These are phyloP conservation scores for Achatina immaculata DNA, from an alignment of 1,140 invertebrate genomes.

Conservation along the genomic window DNA sequence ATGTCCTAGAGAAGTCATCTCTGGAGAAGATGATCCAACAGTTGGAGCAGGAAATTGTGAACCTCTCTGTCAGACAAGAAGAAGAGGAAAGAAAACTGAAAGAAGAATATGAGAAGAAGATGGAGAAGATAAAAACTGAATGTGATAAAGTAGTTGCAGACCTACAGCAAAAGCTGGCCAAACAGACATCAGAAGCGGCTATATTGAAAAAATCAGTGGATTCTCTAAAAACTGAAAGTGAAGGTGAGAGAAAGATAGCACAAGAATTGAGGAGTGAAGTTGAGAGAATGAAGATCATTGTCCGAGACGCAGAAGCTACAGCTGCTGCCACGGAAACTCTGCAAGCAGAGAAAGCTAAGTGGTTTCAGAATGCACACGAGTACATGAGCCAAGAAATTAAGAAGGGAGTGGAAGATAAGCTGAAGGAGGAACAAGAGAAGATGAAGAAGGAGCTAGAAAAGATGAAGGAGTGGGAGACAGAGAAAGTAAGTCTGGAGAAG, in stretches of 20 bases:
- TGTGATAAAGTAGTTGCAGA: background rate
- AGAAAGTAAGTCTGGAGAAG: background rate
- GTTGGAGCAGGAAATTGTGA: background rate
- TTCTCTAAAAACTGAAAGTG: background rate
- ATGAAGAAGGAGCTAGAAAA: background rate
- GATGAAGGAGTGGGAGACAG: background rate
- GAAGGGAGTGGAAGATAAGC: background rate
- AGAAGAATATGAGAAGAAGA: background rate
- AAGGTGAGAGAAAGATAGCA: background rate
- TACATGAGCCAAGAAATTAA: conserved; percentile 14
- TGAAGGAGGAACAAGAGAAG: conserved; percentile 24
- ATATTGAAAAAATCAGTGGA: background rate
- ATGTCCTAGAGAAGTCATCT: background rate
- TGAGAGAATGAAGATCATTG: background rate
- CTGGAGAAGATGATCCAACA: conserved; percentile 1
- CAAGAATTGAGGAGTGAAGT: conserved; percentile 17
- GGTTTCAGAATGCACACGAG: conserved; percentile 5
- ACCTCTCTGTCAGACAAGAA: background rate
- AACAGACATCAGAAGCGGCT: background rate
- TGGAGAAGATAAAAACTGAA: background rate
- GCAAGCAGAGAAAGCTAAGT: background rate
- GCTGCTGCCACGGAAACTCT: background rate
- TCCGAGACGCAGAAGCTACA: background rate
- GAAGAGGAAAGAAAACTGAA: background rate
- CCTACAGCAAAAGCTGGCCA: background rate